phyloP scores from a whole-genome alignment of 2,113 vertebrate species.

The Trematomus loennbergii region DNA sequence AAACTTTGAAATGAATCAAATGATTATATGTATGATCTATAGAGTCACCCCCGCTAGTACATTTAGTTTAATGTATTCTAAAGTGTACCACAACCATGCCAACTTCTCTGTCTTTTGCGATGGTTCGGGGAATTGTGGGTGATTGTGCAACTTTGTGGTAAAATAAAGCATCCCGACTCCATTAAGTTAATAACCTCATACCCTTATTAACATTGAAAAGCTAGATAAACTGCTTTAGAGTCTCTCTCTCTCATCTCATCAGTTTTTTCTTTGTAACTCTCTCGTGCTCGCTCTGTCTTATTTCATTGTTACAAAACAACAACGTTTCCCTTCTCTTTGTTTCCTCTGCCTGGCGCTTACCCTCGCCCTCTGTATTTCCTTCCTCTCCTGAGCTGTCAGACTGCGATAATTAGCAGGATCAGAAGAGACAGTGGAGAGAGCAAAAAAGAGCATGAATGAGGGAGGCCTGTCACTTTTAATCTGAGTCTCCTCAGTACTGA shows the following conservation, averaged over 20 bases:
- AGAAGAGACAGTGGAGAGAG: constrained; percentile 47
- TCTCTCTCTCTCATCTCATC: constrained; percentile 8
- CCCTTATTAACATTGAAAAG: constrained; percentile 39
- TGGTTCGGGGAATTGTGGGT: constrained; percentile 1
- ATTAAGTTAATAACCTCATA: constrained; percentile 46
- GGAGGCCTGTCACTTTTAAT: constrained; percentile 64
- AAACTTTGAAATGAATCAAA: constrained; percentile 25
- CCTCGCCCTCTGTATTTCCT: constrained; percentile 32
- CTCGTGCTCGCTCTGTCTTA: constrained; percentile 19
- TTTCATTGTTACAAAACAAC: constrained; percentile 31
- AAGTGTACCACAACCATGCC: constrained; percentile 27
- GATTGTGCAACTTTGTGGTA: constrained; percentile 24
- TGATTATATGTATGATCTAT: constrained; percentile 19
- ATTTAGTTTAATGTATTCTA: constrained; percentile 37
- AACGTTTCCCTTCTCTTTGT: constrained; percentile 34
- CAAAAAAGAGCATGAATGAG: constrained; percentile 49
- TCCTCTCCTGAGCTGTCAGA: constrained; percentile 63
- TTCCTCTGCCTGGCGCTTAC: constrained; percentile 18
- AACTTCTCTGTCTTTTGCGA: constrained; percentile 23
- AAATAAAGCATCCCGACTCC: constrained; percentile 29
- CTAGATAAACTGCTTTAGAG: constrained; percentile 46
- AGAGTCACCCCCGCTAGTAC: neutral
- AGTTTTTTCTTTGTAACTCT: neutral
- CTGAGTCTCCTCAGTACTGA: constrained; percentile 22
- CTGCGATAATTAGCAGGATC: constrained; percentile 69